Conservation (phyloP, 2,113 vertebrate genomes). For the Neomonachus schauinslandi region DNA sequence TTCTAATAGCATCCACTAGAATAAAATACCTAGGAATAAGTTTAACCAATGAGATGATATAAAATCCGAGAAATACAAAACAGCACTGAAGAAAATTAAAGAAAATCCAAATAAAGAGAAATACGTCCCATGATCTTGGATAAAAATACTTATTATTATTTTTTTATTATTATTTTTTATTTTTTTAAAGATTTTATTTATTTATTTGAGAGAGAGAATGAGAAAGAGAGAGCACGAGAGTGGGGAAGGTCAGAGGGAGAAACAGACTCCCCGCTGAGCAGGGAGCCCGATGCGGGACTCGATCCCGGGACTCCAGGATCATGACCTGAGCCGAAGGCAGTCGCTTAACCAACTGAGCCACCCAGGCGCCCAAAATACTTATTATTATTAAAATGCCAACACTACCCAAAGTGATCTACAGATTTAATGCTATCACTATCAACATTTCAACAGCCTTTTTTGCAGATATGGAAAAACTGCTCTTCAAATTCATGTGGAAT, state of each 20-base stretch:
- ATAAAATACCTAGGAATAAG: background rate
- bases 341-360: no score
- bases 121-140: background rate
- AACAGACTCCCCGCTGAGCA: no score
- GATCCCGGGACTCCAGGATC: no score
- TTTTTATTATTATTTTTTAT: no score
- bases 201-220: no score
- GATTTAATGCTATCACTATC: background rate
- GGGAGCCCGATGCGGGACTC: no score
- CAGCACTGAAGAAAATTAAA: background rate
- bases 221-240: no score
- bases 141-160: background rate
- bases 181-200: no score
- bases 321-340: no score
- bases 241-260: no score
- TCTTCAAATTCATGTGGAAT: background rate
- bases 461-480: background rate
- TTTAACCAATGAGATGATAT: background rate
- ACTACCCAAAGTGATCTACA: background rate
- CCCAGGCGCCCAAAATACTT: no score
- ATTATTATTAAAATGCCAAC: background rate
- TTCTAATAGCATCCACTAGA: background rate
- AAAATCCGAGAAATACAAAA: background rate
- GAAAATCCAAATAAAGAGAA: background rate
- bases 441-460: background rate